Conservation (phyloP, 2,888 invertebrate genomes). For the Habroteleia sp. region DNA sequence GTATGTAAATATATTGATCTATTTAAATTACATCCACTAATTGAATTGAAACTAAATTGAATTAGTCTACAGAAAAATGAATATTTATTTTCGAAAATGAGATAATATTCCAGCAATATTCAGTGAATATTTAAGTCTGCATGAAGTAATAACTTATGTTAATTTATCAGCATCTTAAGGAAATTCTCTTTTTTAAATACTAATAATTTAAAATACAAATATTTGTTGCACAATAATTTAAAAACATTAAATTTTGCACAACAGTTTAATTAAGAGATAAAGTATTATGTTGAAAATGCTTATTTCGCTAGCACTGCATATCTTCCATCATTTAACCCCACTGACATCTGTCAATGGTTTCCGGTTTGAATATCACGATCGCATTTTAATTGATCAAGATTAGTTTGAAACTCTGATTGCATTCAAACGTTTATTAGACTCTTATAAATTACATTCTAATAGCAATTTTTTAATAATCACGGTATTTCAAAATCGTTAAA, state of each 20-base stretch:
- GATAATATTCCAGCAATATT: no score
- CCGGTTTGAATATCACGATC: slow-evolving; percentile 38
- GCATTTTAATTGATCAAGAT: slow-evolving; percentile 49
- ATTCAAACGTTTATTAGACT: slow-evolving; percentile 23
- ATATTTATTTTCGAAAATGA: no score
- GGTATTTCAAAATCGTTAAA: background rate
- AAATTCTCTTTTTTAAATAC: no score
- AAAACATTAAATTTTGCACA: slow-evolving; percentile 3
- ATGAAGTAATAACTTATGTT: no score
- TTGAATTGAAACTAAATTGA: no score
- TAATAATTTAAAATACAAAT: no score
- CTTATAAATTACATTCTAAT: slow-evolving; percentile 5
- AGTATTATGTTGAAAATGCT: slow-evolving; percentile 17
- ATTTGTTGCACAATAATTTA: slow-evolving; percentile 20
- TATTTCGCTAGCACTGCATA: slow-evolving; percentile 9
- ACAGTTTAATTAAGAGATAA: slow-evolving; percentile 28
- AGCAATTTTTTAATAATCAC: background rate
- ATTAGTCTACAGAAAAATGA: no score
- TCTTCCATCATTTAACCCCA: slow-evolving; percentile 41
- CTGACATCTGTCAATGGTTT: slow-evolving; percentile 53
- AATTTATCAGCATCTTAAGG: no score
- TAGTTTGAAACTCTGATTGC: slow-evolving; percentile 42
- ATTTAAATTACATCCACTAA: no score
- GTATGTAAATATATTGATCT: no score
- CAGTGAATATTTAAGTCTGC: no score